Evolutionary conservation across 2,888 invertebrate species (phyloP).

Genomic region (Lysandra coridon): DNA sequence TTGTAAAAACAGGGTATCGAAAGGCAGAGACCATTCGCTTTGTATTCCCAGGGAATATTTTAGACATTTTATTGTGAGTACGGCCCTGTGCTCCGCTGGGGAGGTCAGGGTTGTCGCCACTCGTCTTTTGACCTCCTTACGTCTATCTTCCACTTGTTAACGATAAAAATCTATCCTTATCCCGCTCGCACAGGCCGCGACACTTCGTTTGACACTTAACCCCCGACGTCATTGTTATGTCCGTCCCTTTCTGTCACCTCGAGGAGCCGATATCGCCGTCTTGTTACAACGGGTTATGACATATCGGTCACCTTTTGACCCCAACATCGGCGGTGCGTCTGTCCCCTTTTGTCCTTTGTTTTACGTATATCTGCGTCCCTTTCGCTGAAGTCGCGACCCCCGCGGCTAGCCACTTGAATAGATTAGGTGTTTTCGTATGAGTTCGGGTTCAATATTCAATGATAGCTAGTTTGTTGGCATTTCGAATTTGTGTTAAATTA

Average conservation of each 20-base stretch:
- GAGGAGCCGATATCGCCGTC: constrained; percentile 52
- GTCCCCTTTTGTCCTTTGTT: constrained; percentile 59
- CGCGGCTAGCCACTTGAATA: constrained; percentile 77
- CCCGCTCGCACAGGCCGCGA: constrained; percentile 71
- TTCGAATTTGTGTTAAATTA: constrained; percentile 60
- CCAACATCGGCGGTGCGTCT: constrained; percentile 57
- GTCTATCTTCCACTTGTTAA: constrained; percentile 53
- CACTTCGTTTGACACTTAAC: constrained; percentile 78
- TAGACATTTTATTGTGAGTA: constrained; percentile 51
- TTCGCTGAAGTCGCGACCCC: constrained; percentile 71
- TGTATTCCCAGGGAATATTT: constrained; percentile 44
- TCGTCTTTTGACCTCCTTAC: constrained; percentile 75
- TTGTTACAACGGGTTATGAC: constrained; percentile 77
- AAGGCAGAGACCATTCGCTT: constrained; percentile 46
- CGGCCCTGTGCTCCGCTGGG: constrained; percentile 64
- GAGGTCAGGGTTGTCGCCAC: constrained; percentile 78
- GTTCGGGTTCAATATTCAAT: constrained; percentile 75
- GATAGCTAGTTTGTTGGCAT: constrained; percentile 73
- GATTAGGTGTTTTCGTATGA: constrained; percentile 78
- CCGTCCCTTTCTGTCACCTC: constrained; percentile 59
- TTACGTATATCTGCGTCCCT: constrained; percentile 57
- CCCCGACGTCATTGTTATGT: constrained; percentile 72
- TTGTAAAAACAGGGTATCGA: constrained; percentile 47
- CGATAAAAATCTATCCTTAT: constrained; percentile 49
- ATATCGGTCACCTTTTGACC: constrained; percentile 78